A percentile compares a stretch with the other conserved stretches of the same genome.
Evolutionary conservation across 1,140 invertebrate genomes (phyloP).

Genomic region (Hormaphis cornu): DNA sequence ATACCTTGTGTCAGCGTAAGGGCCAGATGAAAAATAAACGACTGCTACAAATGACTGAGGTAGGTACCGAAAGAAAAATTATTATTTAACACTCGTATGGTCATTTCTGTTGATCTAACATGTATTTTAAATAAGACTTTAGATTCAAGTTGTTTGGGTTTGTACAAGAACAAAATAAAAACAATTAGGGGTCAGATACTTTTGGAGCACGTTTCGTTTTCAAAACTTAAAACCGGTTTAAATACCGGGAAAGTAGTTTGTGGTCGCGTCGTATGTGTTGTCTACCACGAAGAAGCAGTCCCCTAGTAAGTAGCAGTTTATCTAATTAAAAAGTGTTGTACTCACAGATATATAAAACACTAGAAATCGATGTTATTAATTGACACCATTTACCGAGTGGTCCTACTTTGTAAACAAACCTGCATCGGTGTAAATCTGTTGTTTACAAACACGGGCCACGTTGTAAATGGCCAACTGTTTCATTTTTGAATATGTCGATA

Average conservation of each 20-base stretch:
- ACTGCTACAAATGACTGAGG: conserved; percentile 56
- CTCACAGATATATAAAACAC: too few relatives aligned
- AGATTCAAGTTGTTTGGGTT: conserved; percentile 4
- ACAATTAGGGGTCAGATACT: conserved; percentile 40
- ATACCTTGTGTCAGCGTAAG: conserved; percentile 53
- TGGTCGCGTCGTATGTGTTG: conserved; percentile 71
- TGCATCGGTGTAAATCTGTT: too few relatives aligned
- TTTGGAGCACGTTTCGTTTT: conserved; percentile 46
- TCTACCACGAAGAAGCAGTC: conserved; percentile 61
- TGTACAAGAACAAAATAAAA: conserved; percentile 17
- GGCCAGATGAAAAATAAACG: conserved; percentile 68
- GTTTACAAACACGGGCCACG: too few relatives aligned
- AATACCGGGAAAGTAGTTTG: conserved; percentile 61
- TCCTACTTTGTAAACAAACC: too few relatives aligned
- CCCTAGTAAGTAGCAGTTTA: conserved; percentile 59
- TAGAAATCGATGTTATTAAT: too few relatives aligned
- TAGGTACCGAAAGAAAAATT: too few relatives aligned
- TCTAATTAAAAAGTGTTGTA: not conserved
- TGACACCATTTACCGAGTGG: too few relatives aligned
- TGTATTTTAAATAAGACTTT: conserved; percentile 35
- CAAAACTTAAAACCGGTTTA: conserved; percentile 48
- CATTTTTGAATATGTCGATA: too few relatives aligned
- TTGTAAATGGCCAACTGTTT: too few relatives aligned
- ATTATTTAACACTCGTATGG: too few relatives aligned
- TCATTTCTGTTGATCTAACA: too few relatives aligned